These are phyloP conservation scores for Phataginus tetradactyla DNA, from an alignment of 2,797 vertebrate species.

Conservation along the genomic window DNA sequence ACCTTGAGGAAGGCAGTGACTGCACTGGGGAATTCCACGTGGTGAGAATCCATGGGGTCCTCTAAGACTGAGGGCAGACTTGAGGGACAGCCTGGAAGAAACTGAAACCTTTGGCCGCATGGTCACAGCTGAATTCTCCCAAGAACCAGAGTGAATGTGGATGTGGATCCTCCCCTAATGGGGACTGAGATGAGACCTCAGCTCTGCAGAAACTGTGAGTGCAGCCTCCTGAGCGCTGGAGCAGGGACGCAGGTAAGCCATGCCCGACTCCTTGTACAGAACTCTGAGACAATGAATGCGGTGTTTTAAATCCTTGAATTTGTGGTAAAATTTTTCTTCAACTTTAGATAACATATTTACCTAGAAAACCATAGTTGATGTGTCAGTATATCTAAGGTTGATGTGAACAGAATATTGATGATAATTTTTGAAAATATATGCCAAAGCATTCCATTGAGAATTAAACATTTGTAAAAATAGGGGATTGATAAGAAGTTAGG, in stretches of 20 bases:
- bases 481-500: not conserved
- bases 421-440: not conserved
- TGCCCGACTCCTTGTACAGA: not conserved
- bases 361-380: slow-evolving; percentile 34
- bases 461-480: not conserved
- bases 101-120: not conserved
- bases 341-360: not conserved
- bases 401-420: not conserved
- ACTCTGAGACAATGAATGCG: not conserved
- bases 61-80: not conserved
- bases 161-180: not conserved
- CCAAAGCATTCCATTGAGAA: not conserved
- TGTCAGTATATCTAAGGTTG: not conserved
- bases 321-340: not conserved
- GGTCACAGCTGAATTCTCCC: not conserved
- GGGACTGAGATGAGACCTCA: not conserved
- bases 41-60: not conserved
- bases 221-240: not conserved
- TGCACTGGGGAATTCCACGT: not conserved
- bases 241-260: not conserved
- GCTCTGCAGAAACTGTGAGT: not conserved
- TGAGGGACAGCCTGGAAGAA: not conserved
- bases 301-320: not conserved
- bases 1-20: not conserved
- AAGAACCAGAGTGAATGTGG: not conserved